Evolutionary conservation across 2,113 vertebrate species (phyloP), one percentile per base, ranked within the genome.

Genomic region (Morone saxatilis): DNA sequence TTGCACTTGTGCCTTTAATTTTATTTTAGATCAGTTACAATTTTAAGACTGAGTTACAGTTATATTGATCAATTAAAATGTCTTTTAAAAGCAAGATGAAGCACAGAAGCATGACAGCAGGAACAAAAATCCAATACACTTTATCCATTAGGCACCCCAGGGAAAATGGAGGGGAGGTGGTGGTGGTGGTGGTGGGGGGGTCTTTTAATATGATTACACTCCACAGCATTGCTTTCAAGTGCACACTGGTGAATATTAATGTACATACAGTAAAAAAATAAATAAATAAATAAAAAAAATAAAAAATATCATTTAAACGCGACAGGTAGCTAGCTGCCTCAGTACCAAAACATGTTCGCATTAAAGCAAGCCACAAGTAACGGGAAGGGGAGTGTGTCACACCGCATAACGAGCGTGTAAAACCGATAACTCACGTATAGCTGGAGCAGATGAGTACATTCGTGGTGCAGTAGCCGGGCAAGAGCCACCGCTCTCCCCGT

Each of bases 381-480:
- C 81, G 69, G 71, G 60, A 40, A 45, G 36, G 41, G 41, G 60
- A 68, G 68, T 22, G 76, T 19, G 72, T 65, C 14, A 0, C 78
- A 40, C 20, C 67, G 70, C 40, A 45, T 10, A 47, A 61, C 3
- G 25, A 78, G 17, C 6, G 10, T 48, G 31, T 12, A 11, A 25
- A 25, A 56, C n/a, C 5, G 43, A 45, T 43, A 73, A 95, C 95
- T 96, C 90, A 96, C 95, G 71, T 94, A 96, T 41, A 95, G 83
- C 86, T 94, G 86, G 53, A 96, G 91, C 31, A 96, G 87, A 13
- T 50, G 70, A 5, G 50, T 78, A 57, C 94, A 95, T 54, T 96
- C 95, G 17, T 84, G 54, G 81, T 93, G 94, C 59, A 96, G 70
- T 3, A 95, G 83, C 50, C 92, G 94, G 45, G 95, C 94, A 4